Evolutionary conservation across 2,888 invertebrate genomes (phyloP), one percentile per base, ranked within the genome.

Genomic region (Conomelus anceps): DNA sequence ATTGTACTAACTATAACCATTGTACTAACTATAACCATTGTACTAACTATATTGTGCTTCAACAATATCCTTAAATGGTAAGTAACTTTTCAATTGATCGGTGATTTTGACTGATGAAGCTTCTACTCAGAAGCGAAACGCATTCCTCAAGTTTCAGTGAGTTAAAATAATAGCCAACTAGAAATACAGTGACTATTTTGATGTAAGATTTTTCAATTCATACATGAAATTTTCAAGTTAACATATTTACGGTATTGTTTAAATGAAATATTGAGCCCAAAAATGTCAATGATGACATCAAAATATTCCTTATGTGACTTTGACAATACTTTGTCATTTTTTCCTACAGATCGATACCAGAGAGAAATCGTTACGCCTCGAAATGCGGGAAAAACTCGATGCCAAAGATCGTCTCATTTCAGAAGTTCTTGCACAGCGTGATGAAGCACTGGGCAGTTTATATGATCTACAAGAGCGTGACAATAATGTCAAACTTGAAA

Each of bases 371-470:
- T 7, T 86, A 23, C 86, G 86, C 24, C 86, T 26, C n/a, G 86
- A 86, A 86, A 24, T 86, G 29, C 24, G 29, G 24, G 86, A 86
- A n/a, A 24, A 22, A 22, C 29, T 23, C n/a, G 86, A 86, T n/a
- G 24, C 86, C 24, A 86, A 86, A 86, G 86, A 86, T 86, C 24
- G 29, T 23, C 86, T 23, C 9, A 86, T 86, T 86, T 86, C 86
- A 26, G 86, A 86, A 6, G 86, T 20, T 3, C 22, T 86, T 22
- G 22, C 13, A 3, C 86, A 23, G n/a, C 24, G 86, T 20, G 86
- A 86, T 86, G 86, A 86, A 86, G 86, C 29, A 13, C 24, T 86
- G 3, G 86, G 22, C 7, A 86, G 26, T 24, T 86, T 86, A n/a
- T 86, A 24, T 86, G 26, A 22, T 23, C 23, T 24, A 0, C 23